Base-by-base conservation (phyloP, 2,797 vertebrate genomes). In the Gymnoscopelus microlampas region DNA sequence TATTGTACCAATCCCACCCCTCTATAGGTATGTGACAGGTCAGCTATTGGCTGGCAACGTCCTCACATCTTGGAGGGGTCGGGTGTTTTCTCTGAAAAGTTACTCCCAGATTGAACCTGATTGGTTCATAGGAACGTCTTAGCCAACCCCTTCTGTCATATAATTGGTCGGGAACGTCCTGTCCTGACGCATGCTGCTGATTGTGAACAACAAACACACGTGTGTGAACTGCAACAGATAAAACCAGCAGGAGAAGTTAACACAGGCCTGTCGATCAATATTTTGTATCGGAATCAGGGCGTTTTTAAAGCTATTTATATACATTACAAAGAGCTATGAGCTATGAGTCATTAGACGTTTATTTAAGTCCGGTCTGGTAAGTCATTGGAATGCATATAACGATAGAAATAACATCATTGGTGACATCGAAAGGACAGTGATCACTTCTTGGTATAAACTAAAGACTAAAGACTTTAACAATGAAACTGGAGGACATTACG, bases 401-500 rank as follows among this genome's bases (percentile, higher is more conserved):
- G 35, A 29, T 61, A 60, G 49, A 66, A 44, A 49, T 44, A 15
- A 60, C 53, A 76, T 54, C 60, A 70, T 63, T 81, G 68, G 71
- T 74, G 44, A 71, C 44, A 81, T 66, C 66, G 9, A 59, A 77
- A 59, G 32, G 77, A 73, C 73, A 86, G 77, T 75, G 78, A 70
- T 66, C 73, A 53, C 75, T 86, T 63, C 75, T 86, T 64, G 79
- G 85, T 55, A 75, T 50, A 48, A 76, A 19, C 19, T 19, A 19
- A 19, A 49, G 47, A 63, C 14, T 26, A 53, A 29, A 67, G n/a
- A 3, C 13, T 39, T 6, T 15, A 79, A 19, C 35, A 57, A 93
- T 94, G 91, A 92, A 89, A 68, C 80, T 71, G 59, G 87, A 73
- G 48, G 91, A 93, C 15, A 69, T 86, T 15, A 4, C 80, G 0